These are phyloP conservation scores for Phaethon lepturus DNA, from an alignment of 2,113 vertebrate genomes.

Conservation along the genomic window DNA sequence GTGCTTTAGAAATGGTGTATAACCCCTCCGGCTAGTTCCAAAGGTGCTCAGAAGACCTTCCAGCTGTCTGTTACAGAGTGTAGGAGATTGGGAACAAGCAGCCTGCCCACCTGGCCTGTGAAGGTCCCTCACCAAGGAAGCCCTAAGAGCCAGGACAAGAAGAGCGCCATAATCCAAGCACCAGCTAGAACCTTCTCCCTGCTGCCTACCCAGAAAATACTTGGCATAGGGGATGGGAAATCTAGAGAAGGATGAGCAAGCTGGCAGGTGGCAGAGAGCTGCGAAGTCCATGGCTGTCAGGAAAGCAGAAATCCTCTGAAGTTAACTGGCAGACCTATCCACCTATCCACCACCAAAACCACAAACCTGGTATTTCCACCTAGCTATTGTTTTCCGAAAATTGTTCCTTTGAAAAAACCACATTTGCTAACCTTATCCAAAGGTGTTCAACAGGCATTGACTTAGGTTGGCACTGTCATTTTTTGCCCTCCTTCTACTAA, in stretches of 20 bases:
- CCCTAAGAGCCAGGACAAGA: not conserved
- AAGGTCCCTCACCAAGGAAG: not conserved
- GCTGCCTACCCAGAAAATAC: not conserved
- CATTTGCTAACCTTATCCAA: not conserved
- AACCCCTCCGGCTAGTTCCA: rapidly evolving
- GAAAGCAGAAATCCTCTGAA: not conserved
- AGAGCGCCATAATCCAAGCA: not conserved
- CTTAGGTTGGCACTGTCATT: not conserved
- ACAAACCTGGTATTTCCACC: not conserved
- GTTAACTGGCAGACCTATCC: not conserved
- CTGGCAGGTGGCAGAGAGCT: not conserved
- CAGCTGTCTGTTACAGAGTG: not conserved
- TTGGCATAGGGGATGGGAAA: not conserved
- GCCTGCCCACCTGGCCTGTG: not conserved
- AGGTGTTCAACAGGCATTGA: not conserved
- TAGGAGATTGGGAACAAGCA: not conserved
- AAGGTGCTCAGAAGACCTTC: not conserved
- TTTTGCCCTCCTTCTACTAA: not conserved
- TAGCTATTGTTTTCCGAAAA: not conserved
- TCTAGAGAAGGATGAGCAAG: not conserved
- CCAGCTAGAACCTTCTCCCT: not conserved
- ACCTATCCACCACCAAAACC: not conserved
- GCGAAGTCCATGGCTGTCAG: not conserved
- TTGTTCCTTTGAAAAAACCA: not conserved
- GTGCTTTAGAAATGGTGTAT: not conserved